Evolutionary conservation across 2,888 invertebrate genomes (phyloP).

Genomic region (Amiota mariae): DNA sequence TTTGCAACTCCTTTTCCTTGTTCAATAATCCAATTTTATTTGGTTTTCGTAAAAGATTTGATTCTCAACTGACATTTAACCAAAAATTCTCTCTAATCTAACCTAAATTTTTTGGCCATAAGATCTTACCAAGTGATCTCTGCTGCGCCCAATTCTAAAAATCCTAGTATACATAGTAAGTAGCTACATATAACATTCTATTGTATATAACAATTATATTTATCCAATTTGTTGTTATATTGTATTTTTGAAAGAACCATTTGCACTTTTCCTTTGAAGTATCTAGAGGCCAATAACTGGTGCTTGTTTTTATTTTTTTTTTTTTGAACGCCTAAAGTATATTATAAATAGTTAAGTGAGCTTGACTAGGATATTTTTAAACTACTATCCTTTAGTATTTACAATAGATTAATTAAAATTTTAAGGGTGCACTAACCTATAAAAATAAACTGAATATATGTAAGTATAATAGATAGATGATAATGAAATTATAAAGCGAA

Average conservation of each 20-base stretch:
- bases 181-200: conserved; percentile 18
- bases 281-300: conserved; percentile 9
- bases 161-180: not conserved
- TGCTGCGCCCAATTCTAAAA: not conserved
- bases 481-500: too few species aligned
- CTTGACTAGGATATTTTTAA: too few species aligned
- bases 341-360: too few species aligned
- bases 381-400: too few species aligned
- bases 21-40: too few species aligned
- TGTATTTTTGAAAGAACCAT: conserved; percentile 13
- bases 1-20: too few species aligned
- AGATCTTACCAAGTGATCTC: not conserved
- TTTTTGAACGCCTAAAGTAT: not conserved
- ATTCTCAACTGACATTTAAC: too few species aligned
- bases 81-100: conserved; percentile 18
- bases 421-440: too few species aligned
- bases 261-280: conserved; percentile 16
- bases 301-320: not conserved
- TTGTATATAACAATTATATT: conserved; percentile 18
- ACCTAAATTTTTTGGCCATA: conserved; percentile 17
- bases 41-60: too few species aligned
- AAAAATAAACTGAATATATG: too few species aligned
- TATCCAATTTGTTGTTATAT: not conserved
- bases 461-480: too few species aligned
- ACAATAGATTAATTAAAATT: too few species aligned